A percentile compares a stretch with the other conserved stretches of the same genome.
phyloP scores from a whole-genome alignment of 2,888 invertebrate species.

The Elaeidobius kamerunicus region DNA sequence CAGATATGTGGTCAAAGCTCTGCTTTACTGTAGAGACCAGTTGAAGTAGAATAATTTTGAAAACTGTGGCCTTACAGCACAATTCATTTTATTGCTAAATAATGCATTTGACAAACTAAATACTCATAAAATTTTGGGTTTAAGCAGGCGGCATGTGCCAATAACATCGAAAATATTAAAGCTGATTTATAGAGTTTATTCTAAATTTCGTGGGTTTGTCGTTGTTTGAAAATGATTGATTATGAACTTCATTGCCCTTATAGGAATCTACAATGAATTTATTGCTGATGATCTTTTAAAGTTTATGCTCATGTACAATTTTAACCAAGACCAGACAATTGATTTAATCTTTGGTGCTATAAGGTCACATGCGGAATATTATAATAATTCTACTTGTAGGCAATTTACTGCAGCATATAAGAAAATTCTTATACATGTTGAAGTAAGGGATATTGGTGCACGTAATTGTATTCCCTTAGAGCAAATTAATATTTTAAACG shows the following conservation, averaged over 20 bases:
- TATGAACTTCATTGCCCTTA: constrained; percentile 9
- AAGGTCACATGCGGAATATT: constrained; percentile 21
- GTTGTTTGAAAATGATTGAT: constrained; percentile 23
- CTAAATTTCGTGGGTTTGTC: constrained; percentile 11
- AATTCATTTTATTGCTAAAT: constrained; percentile 27
- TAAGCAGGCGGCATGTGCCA: constrained; percentile 20
- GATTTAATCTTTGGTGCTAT: constrained; percentile 28
- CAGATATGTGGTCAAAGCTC: constrained; percentile 17
- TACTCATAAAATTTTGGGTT: constrained; percentile 26
- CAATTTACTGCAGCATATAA: constrained; percentile 29
- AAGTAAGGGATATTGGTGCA: constrained; percentile 20
- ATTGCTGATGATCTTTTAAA: constrained; percentile 8
- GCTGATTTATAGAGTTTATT: constrained; percentile 10
- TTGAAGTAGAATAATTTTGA: constrained; percentile 20
- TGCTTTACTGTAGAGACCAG: constrained; percentile 24
- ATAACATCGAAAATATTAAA: constrained; percentile 18
- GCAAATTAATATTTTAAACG: constrained; percentile 25
- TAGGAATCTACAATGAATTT: constrained; percentile 15
- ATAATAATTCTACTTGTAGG: constrained; percentile 28
- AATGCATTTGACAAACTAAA: constrained; percentile 27
- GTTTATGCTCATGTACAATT: constrained; percentile 23
- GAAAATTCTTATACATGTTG: constrained; percentile 19
- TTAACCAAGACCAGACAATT: constrained; percentile 28
- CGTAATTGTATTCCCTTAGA: constrained; percentile 24
- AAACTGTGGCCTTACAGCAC: constrained; percentile 22